These are phyloP conservation scores for Cordilura impudica DNA, from an alignment of 2,888 invertebrate genomes.

Conservation along the genomic window DNA sequence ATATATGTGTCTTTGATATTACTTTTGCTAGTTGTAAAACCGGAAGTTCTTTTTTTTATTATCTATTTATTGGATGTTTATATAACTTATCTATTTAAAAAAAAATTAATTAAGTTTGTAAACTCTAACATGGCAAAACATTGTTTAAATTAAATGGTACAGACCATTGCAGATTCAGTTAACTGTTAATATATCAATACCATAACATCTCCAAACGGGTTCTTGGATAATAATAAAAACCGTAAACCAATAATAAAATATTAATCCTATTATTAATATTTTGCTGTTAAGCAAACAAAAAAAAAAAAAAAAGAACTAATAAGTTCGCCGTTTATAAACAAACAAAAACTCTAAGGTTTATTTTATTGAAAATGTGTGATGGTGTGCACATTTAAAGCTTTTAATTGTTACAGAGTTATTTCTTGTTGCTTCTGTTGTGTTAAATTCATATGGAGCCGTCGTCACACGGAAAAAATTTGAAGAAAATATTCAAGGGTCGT, in stretches of 20 bases:
- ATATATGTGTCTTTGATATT: too few species aligned
- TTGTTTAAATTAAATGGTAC: slow-evolving; percentile 39
- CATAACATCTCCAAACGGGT: slow-evolving; percentile 19
- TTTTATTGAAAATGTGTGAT: not conserved
- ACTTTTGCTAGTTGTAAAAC: not conserved
- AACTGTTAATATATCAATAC: slow-evolving; percentile 23
- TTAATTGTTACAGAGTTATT: not conserved
- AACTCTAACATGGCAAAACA: not conserved
- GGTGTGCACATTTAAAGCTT: not conserved
- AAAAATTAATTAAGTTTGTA: slow-evolving; percentile 38
- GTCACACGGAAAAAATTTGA: slow-evolving; percentile 67
- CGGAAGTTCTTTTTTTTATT: slow-evolving; percentile 16
- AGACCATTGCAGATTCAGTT: slow-evolving; percentile 31
- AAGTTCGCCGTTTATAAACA: too few species aligned
- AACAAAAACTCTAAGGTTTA: not conserved
- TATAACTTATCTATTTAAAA: slow-evolving; percentile 28
- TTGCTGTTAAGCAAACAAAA: not conserved
- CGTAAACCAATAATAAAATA: too few species aligned
- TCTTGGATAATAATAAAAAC: not conserved
- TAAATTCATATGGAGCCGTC: slow-evolving; percentile 30
- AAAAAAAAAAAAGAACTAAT: too few species aligned
- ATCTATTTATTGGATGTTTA: slow-evolving; percentile 37
- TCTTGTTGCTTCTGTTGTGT: not conserved
- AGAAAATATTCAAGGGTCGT: slow-evolving; percentile 75
- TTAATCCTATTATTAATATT: too few species aligned